Conservation (phyloP, 2,888 invertebrate species). For the Proisotoma minuta region DNA sequence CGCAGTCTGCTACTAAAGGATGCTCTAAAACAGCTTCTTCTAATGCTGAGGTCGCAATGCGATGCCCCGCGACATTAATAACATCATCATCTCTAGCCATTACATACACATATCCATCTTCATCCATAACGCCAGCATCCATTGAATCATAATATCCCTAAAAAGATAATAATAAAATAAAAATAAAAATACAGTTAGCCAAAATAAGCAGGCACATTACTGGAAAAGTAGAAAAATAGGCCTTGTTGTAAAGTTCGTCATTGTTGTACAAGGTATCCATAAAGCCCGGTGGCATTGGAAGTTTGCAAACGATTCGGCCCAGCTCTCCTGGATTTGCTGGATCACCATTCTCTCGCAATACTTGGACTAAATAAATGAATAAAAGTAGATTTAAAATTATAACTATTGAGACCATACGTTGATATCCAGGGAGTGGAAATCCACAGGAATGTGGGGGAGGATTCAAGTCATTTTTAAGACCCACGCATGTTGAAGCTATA, state of each 20-base stretch:
- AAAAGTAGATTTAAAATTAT: neutral
- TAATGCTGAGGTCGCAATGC: slow-evolving; percentile 80
- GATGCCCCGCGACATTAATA: slow-evolving; percentile 90
- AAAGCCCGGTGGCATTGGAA: slow-evolving; percentile 85
- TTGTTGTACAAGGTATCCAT: slow-evolving; percentile 77
- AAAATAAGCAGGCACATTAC: slow-evolving; percentile 54
- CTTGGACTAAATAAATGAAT: slow-evolving; percentile 58
- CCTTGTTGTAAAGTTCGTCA: slow-evolving; percentile 70
- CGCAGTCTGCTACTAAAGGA: slow-evolving; percentile 76
- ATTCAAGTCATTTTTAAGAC: slow-evolving; percentile 63
- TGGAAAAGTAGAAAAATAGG: slow-evolving; percentile 76
- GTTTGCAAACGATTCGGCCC: slow-evolving; percentile 74
- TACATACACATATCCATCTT: slow-evolving; percentile 78
- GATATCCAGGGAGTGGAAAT: slow-evolving; percentile 81
- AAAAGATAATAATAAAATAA: slow-evolving; percentile 12
- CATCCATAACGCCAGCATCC: slow-evolving; percentile 85
- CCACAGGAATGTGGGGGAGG: slow-evolving; percentile 77
- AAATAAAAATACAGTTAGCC: neutral
- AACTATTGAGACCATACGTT: slow-evolving; percentile 56
- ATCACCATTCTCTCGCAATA: slow-evolving; percentile 65
- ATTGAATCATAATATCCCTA: slow-evolving; percentile 90
- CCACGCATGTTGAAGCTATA: slow-evolving; percentile 77
- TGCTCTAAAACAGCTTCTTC: slow-evolving; percentile 88
- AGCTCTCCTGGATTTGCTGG: slow-evolving; percentile 67
- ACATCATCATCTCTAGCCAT: slow-evolving; percentile 90